phyloP scores from a whole-genome alignment of 2,113 vertebrate genomes.

The pig (Sus scrofa) region DNA sequence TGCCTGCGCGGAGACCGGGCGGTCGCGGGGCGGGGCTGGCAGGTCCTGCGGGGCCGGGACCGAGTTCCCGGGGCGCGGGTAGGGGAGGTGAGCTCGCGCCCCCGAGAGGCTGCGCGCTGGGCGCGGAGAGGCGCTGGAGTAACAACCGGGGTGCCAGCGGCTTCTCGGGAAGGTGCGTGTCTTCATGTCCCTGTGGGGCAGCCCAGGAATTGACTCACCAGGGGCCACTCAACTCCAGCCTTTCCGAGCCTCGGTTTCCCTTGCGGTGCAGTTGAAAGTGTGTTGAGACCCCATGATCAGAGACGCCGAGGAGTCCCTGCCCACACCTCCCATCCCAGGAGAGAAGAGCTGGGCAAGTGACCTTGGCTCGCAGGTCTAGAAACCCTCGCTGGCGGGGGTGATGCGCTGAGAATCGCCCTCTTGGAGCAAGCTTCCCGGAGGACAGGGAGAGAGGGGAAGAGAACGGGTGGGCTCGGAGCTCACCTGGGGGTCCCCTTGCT shows the following conservation, averaged over 20 bases:
- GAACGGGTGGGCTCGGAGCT: not conserved
- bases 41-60: not conserved
- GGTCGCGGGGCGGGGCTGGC: not conserved
- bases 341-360: conserved; percentile 41
- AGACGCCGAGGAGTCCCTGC: not conserved
- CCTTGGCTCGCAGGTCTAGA: not conserved
- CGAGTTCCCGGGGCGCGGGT: no score
- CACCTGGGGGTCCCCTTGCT: not conserved
- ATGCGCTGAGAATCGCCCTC: not conserved
- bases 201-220: not conserved
- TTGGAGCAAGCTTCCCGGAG: not conserved
- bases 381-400: not conserved
- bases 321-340: not conserved
- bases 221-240: not conserved
- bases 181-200: not conserved
- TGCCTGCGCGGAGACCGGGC: not conserved
- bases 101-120: not conserved
- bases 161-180: not conserved
- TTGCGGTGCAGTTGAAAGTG: not conserved
- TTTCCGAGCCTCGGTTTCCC: conserved; percentile 7
- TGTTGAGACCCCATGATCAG: not conserved
- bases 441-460: not conserved
- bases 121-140: not conserved
- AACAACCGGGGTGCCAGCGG: not conserved
- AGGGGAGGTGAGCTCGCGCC: not conserved